Conservation (phyloP, 2,888 invertebrate species). For the Luperina testacea region DNA sequence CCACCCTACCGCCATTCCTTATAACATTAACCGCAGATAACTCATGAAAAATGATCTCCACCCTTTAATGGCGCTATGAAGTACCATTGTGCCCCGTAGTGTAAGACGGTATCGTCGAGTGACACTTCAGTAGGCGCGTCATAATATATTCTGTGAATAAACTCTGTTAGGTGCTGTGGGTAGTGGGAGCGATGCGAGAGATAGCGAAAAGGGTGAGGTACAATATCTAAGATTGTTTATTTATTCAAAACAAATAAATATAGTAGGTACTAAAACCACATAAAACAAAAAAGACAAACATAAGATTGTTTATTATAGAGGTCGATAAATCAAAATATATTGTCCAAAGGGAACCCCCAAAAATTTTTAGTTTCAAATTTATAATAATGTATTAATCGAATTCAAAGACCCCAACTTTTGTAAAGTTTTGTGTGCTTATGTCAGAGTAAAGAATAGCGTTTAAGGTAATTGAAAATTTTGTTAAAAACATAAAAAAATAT, state of each 20-base stretch:
- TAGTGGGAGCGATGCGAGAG: slow-evolving; percentile 16
- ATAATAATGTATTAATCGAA: no score
- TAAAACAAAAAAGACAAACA: no score
- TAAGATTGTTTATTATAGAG: no score
- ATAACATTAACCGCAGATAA: slow-evolving; percentile 54
- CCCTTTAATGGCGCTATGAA: slow-evolving; percentile 47
- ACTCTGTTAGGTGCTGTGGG: background rate
- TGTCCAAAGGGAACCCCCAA: no score
- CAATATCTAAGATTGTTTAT: background rate
- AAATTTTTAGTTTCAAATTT: no score
- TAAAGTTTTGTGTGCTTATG: no score
- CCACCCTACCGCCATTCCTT: background rate
- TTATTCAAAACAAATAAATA: background rate
- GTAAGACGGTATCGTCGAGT: slow-evolving; percentile 40
- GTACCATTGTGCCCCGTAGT: slow-evolving; percentile 47
- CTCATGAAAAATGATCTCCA: slow-evolving; percentile 37
- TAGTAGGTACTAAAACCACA: background rate
- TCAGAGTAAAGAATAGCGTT: no score
- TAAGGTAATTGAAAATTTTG: no score
- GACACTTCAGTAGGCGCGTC: slow-evolving; percentile 40
- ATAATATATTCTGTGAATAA: slow-evolving; percentile 54
- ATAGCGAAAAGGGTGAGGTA: background rate
- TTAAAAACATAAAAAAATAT: background rate
- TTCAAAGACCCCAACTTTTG: no score
- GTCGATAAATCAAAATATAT: no score